A percentile compares a stretch with the other conserved stretches of the same genome.
phyloP scores from a whole-genome alignment of 2,797 vertebrate species.

The Odontamblyopus rebecca region DNA sequence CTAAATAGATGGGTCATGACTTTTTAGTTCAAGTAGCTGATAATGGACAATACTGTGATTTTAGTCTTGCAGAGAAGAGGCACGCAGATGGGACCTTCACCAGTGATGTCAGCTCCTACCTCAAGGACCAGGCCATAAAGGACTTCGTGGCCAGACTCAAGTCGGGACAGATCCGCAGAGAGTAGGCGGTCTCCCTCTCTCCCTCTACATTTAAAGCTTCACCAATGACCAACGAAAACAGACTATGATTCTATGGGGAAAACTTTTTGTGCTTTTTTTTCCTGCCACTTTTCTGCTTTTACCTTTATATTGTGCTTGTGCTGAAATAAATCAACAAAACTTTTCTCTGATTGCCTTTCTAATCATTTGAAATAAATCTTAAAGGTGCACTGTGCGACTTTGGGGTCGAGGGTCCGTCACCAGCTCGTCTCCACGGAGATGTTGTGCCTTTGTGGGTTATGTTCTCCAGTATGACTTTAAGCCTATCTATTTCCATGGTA shows the following conservation, averaged over 20 bases:
- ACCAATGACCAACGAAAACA: slow-evolving; percentile 44
- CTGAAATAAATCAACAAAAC: slow-evolving; percentile 76
- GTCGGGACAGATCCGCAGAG: slow-evolving; percentile 88
- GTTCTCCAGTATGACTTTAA: too few species aligned
- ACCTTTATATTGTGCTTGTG: slow-evolving; percentile 51
- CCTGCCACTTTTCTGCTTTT: slow-evolving; percentile 23
- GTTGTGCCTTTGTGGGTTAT: too few species aligned
- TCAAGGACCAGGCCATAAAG: slow-evolving; percentile 91
- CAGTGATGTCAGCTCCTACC: slow-evolving; percentile 91
- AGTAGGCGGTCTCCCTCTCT: slow-evolving; percentile 80
- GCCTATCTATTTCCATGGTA: too few species aligned
- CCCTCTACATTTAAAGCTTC: slow-evolving; percentile 27
- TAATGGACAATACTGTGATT: slow-evolving; percentile 5
- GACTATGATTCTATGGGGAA: slow-evolving; percentile 32
- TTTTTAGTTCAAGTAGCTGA: not conserved
- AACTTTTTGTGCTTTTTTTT: slow-evolving; percentile 40
- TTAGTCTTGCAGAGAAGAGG: slow-evolving; percentile 82
- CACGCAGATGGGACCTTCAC: slow-evolving; percentile 94
- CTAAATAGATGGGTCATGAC: too few species aligned
- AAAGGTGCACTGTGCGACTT: not conserved
- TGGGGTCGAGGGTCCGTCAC: too few species aligned
- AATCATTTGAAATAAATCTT: slow-evolving; percentile 14
- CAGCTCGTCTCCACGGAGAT: not conserved
- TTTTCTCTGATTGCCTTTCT: slow-evolving; percentile 25
- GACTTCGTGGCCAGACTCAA: slow-evolving; percentile 94